Base-by-base conservation (phyloP, 2,888 invertebrate genomes). In the Drosophila diplacantha region DNA sequence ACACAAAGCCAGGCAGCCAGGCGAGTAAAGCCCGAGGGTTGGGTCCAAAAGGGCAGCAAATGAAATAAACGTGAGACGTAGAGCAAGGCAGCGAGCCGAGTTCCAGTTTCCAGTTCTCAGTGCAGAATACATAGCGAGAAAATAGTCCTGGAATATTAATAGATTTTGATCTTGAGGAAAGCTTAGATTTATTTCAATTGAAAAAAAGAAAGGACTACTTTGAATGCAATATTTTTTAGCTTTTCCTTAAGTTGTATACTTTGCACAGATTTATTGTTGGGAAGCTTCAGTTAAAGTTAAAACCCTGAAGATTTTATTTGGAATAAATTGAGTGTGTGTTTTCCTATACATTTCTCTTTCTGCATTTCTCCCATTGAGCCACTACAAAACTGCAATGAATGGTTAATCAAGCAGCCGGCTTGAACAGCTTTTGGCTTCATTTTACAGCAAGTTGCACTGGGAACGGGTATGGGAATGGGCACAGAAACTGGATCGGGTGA, bases 321-420 rank as follows among this genome's bases (percentile, higher is more conserved):
- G n/a, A 9, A 1, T 9, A 3, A 11, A 16, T 50, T 2, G 3
- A 26, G 5, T 14, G 8, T 8, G 0, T 2, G n/a, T 6, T 37
- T 0, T 0, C 5, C 18, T 5, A 3, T n/a, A 12, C 3, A 5
- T 14, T 54, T 51, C 12, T 16, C 24, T 5, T 9, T 3, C 16
- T 50, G 50, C 29, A 37, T 18, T 32, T 55, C 61, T 65, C 61
- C 67, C 71, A 74, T 74, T 74, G 74, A 81, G 81, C 74, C 71
- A 71, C 74, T 74, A 73, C 74, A 81, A 78, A 81, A 76, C 76
- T 74, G 78, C 79, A 79, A 81, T 79, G 78, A 79, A 79, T 81
- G 78, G 78, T 81, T 79, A 79, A 79, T 79, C 78, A 79, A 79
- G 79, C 81, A 76, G 61, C 79, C 74, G 71, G 71, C 78, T 74